A percentile compares a stretch with the other conserved stretches of the same genome.
Evolutionary conservation across 2,797 vertebrate genomes (phyloP).

Genomic region (Acanthurus lineatus): DNA sequence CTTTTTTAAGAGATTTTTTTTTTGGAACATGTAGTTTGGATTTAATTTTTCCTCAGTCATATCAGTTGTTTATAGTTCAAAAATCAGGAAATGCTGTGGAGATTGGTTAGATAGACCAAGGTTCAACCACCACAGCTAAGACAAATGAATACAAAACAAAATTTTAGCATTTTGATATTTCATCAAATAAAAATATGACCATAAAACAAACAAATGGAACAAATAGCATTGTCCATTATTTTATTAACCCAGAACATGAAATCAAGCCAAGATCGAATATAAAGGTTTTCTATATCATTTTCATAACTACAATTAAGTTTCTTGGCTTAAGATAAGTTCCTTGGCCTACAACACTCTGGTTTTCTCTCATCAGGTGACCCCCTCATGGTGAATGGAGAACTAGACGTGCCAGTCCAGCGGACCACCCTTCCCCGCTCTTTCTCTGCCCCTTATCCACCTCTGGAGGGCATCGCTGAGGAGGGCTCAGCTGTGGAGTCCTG

Average conservation of each 20-base stretch:
- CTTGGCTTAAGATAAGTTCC: too few relatives aligned
- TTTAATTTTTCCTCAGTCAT: background rate
- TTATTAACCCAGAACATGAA: background rate
- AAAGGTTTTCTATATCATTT: background rate
- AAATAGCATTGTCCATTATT: background rate
- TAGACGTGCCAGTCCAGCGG: conserved; percentile 64
- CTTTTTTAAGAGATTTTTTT: background rate
- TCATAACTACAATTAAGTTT: background rate
- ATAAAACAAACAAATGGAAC: background rate
- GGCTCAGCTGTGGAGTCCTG: conserved; percentile 61
- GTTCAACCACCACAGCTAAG: background rate
- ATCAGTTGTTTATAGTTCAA: background rate
- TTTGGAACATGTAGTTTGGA: background rate
- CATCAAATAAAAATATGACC: background rate
- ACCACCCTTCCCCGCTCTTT: conserved; percentile 88
- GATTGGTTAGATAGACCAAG: background rate
- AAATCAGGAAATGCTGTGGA: background rate
- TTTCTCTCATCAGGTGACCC: conserved; percentile 81
- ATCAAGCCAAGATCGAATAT: background rate
- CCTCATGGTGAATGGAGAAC: conserved; percentile 74
- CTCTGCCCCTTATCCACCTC: conserved; percentile 88
- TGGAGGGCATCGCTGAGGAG: conserved; percentile 84
- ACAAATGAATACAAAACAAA: background rate
- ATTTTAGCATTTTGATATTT: too few relatives aligned
- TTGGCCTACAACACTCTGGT: conserved; percentile 12